Evolutionary conservation across 2,888 invertebrate genomes (phyloP), one percentile per base, ranked within the genome.

Genomic region (Netelia fuscicornis): DNA sequence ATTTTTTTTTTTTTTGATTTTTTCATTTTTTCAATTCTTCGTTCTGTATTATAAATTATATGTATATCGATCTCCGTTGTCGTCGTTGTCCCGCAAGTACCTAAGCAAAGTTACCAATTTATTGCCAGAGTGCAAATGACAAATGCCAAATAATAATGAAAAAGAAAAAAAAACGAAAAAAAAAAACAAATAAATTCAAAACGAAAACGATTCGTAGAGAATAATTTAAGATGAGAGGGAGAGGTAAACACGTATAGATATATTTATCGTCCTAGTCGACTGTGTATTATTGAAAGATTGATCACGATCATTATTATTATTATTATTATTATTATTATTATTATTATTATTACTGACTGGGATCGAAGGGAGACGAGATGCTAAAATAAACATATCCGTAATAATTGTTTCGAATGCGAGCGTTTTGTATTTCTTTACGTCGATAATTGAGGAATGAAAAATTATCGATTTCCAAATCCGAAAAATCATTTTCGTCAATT

Each of bases 31-130:
- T 56, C 58, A 20, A 13, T 64, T 75, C 37, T 64, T 25, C 30
- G 23, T 71, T 76, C 20, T 30, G 30, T 30, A 30, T 30, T 30
- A 30, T 3, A 30, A 5, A n/a, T 72, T 17, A 60, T 78, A 79
- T 64, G 10, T 62, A 58, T 80, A 68, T 75, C 13, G 44, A 58
- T 58, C 44, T 67, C 23, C 23, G 67, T 81, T 54, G 81, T 81
- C 37, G 67, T 81, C 68, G 72, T 81, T 70, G 78, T 77, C 77
- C 76, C 56, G 65, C 30, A 48, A 70, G 64, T 81, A 87, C 81
- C 82, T 85, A 83, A 84, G 82, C 81, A 75, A 70, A 75, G 81
- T 84, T 85, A 85, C 85, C 86, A 85, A 87, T 86, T 80, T 87
- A 84, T 80, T 80, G 84, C 71, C 42, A 13, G 52, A 86, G 81